A percentile compares a stretch with the other conserved stretches of the same genome.
phyloP scores from a whole-genome alignment of 2,797 vertebrate genomes.

The Florisuga fusca region DNA sequence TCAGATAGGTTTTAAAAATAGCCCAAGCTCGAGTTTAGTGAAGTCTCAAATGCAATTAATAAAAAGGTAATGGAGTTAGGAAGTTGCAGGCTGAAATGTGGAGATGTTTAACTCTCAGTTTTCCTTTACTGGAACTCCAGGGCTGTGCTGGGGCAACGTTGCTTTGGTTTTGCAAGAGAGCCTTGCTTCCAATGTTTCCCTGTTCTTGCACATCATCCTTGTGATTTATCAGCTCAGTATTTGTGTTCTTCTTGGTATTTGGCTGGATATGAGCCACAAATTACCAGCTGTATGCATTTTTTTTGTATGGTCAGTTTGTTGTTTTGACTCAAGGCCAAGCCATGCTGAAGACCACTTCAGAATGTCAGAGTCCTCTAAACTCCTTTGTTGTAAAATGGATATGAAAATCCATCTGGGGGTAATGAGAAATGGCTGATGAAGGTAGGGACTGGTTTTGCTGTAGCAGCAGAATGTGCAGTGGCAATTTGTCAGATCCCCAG shows the following conservation, averaged over 20 bases:
- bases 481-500: constrained; percentile 46
- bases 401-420: constrained; percentile 55
- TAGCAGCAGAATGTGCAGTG: constrained; percentile 45
- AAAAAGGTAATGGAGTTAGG: constrained; percentile 65
- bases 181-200: neutral
- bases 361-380: constrained; percentile 38
- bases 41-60: constrained; percentile 71
- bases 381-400: constrained; percentile 53
- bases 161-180: neutral
- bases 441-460: constrained; percentile 64
- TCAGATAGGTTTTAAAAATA: constrained; percentile 75
- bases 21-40: constrained; percentile 61
- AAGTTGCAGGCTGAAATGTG: constrained; percentile 56
- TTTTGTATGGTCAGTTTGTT: constrained; percentile 8
- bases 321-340: constrained; percentile 43
- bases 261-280: neutral
- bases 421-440: constrained; percentile 50
- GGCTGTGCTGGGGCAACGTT: neutral
- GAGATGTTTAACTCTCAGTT: constrained; percentile 30
- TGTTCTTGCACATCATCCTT: neutral
- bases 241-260: constrained; percentile 26
- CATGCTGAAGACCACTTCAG: constrained; percentile 45
- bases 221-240: constrained; percentile 18
- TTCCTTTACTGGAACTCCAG: neutral
- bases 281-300: constrained; percentile 2